Percentiles rank a stretch among this genome's conserved stretches.
Conservation (phyloP, 2,888 invertebrate genomes). For the Amaurobius ferox region DNA sequence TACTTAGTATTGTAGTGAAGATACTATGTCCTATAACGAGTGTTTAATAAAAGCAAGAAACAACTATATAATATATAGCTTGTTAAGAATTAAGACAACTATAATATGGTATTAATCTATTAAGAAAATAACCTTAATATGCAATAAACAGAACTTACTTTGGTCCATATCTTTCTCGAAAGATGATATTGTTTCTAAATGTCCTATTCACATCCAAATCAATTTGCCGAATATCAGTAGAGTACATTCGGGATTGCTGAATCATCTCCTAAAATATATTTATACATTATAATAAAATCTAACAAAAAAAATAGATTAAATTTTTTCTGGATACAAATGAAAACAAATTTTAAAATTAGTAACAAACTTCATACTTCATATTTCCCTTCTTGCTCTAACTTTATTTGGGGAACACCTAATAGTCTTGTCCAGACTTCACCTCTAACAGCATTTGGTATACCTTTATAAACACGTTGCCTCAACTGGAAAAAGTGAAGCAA, state of each 20-base stretch:
- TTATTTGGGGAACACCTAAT: conserved; percentile 87
- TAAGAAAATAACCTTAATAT: too few relatives aligned
- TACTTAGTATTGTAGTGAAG: too few relatives aligned
- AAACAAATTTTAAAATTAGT: neutral
- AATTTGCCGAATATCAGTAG: conserved; percentile 97
- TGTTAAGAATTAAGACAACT: neutral
- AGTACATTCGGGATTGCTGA: conserved; percentile 89
- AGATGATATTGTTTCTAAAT: conserved; percentile 95
- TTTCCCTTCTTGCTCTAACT: conserved; percentile 86
- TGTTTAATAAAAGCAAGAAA: too few relatives aligned
- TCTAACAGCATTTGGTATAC: conserved; percentile 94
- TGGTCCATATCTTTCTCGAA: conserved; percentile 92
- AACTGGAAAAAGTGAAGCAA: conserved; percentile 77
- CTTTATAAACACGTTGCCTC: conserved; percentile 90
- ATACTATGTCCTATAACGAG: too few relatives aligned
- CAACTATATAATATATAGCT: neutral
- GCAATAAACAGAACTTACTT: conserved; percentile 79
- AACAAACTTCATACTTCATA: conserved; percentile 81
- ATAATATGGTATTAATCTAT: too few relatives aligned
- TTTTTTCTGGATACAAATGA: too few relatives aligned
- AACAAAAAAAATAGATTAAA: neutral
- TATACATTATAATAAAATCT: neutral
- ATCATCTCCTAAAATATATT: conserved; percentile 84
- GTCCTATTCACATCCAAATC: conserved; percentile 99
- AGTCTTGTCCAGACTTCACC: conserved; percentile 89